Evolutionary conservation across 2,888 invertebrate genomes (phyloP).

Genomic region (Conus canariensis): DNA sequence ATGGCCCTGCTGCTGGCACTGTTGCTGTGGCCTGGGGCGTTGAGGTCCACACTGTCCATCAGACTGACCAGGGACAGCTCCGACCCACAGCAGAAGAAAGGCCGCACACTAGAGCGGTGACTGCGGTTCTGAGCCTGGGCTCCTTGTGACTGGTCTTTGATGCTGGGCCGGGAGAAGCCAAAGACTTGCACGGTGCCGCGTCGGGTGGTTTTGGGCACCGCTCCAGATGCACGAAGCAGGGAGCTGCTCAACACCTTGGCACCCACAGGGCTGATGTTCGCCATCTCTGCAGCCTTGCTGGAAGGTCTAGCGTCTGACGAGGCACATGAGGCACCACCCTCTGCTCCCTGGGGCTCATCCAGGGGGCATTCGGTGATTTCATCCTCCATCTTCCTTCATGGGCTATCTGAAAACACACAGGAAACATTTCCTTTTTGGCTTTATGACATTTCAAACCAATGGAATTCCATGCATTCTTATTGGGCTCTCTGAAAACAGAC

Average conservation of each 20-base stretch:
- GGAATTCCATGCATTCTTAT: no score
- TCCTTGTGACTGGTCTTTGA: slow-evolving; percentile 28
- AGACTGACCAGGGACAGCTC: slow-evolving; percentile 71
- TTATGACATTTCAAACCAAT: no score
- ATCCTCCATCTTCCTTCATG: slow-evolving; percentile 25
- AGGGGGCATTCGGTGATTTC: slow-evolving; percentile 30
- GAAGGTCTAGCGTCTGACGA: background rate
- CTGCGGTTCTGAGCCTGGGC: slow-evolving; percentile 53
- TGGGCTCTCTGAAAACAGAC: no score
- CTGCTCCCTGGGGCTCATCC: background rate
- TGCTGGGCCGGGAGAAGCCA: slow-evolving; percentile 14
- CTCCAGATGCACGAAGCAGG: background rate
- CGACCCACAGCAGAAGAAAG: slow-evolving; percentile 74
- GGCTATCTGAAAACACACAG: background rate
- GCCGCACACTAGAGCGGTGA: slow-evolving; percentile 68
- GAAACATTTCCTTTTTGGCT: background rate
- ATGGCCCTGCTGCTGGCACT: background rate
- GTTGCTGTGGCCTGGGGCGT: background rate
- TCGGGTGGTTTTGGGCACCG: slow-evolving; percentile 3
- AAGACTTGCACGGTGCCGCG: slow-evolving; percentile 15
- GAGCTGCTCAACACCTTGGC: background rate
- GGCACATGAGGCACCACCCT: background rate
- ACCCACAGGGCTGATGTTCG: background rate
- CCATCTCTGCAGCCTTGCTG: background rate
- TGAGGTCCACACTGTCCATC: slow-evolving; percentile 53